Evolutionary conservation across 2,888 invertebrate species (phyloP).

Genomic region (Leucoptera coffeella): DNA sequence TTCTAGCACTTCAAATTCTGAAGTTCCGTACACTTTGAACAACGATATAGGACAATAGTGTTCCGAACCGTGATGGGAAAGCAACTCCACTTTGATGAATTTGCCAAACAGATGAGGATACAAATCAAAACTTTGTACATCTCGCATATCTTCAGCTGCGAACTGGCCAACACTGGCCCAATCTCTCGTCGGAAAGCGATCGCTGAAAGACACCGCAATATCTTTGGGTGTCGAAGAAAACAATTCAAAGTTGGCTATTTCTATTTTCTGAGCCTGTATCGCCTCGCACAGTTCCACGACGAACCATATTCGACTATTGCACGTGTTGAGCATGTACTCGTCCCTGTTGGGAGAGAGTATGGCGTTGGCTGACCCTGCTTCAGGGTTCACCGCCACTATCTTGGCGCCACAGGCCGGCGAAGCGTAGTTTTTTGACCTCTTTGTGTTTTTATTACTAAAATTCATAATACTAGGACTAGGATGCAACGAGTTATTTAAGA

Average conservation of each 20-base stretch:
- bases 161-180: slow-evolving; percentile 89
- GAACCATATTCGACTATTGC: slow-evolving; percentile 90
- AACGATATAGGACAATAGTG: slow-evolving; percentile 97
- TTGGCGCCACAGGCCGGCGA: slow-evolving; percentile 97
- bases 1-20: slow-evolving; percentile 84
- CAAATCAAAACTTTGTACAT: slow-evolving; percentile 79
- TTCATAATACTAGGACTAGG: slow-evolving; percentile 55
- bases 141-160: slow-evolving; percentile 78
- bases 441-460: slow-evolving; percentile 54
- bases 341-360: slow-evolving; percentile 87
- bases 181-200: slow-evolving; percentile 85
- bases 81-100: slow-evolving; percentile 84
- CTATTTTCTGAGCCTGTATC: slow-evolving; percentile 90
- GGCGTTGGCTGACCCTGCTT: slow-evolving; percentile 80
- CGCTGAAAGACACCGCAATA: slow-evolving; percentile 81
- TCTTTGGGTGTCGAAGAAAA: slow-evolving; percentile 96
- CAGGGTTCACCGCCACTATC: slow-evolving; percentile 86
- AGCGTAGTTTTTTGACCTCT: slow-evolving; percentile 90
- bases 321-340: slow-evolving; percentile 97
- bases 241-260: slow-evolving; percentile 94
- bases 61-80: slow-evolving; percentile 92
- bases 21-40: slow-evolving; percentile 89
- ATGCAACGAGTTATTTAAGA: slow-evolving; percentile 59
- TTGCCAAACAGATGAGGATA: slow-evolving; percentile 80
- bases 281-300: slow-evolving; percentile 97